phyloP scores from a whole-genome alignment of 64 coral and sea anemone genomes.

The Montipora capricornis region DNA sequence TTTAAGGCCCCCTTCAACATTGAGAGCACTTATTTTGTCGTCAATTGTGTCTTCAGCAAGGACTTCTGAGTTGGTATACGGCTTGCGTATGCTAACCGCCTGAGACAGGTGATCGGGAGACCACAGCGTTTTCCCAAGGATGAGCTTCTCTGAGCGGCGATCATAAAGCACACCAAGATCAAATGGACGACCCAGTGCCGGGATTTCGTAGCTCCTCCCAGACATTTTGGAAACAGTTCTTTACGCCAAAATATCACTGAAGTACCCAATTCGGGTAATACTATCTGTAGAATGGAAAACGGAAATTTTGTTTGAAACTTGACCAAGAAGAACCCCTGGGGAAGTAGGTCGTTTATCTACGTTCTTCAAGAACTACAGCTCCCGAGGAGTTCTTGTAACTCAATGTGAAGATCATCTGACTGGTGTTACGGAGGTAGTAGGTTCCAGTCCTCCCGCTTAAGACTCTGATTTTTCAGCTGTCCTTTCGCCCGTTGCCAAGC shows the following conservation, averaged over 20 bases:
- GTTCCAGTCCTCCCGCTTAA: too few species aligned
- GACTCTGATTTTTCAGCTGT: too few species aligned
- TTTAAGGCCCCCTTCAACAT: constrained; percentile 37
- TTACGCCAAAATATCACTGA: not conserved
- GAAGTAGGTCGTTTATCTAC: too few species aligned
- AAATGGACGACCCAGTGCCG: constrained; percentile 70
- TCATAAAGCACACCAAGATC: constrained; percentile 73
- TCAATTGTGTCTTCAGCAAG: constrained; percentile 61
- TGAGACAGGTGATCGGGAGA: constrained; percentile 34
- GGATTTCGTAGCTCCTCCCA: constrained; percentile 8
- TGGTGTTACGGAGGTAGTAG: too few species aligned
- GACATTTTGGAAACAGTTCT: not conserved
- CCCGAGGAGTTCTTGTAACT: too few species aligned
- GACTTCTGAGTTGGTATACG: constrained; percentile 31
- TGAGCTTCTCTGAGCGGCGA: constrained; percentile 55
- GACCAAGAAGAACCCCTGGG: too few species aligned
- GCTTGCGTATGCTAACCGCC: not conserved
- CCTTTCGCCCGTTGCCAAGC: too few species aligned
- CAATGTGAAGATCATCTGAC: too few species aligned
- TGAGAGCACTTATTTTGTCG: constrained; percentile 17
- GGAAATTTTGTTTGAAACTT: not conserved
- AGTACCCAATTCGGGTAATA: not conserved
- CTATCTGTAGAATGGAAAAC: not conserved
- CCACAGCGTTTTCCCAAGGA: constrained; percentile 47
- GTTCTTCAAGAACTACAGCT: too few species aligned